Evolutionary conservation across 2,113 vertebrate genomes (phyloP).

Genomic region (Mobula hypostoma): DNA sequence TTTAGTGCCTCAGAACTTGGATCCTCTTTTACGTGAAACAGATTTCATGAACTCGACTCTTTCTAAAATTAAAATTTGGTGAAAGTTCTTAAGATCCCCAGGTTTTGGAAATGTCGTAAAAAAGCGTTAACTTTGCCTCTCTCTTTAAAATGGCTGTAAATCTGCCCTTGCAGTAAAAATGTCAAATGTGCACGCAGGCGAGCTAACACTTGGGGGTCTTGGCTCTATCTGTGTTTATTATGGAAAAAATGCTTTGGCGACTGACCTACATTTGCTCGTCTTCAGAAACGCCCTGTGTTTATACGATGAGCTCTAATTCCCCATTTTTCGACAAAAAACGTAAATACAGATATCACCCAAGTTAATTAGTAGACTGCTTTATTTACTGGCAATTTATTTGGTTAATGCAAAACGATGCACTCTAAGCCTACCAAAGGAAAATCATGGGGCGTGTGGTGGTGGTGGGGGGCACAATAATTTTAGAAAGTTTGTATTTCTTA

Average conservation of each 20-base stretch:
- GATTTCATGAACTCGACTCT: neutral
- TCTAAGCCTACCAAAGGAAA: too few species aligned
- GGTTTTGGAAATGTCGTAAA: constrained; percentile 11
- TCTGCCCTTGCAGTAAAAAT: constrained; percentile 66
- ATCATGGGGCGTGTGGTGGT: too few species aligned
- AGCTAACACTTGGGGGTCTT: constrained; percentile 77
- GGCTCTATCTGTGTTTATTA: constrained; percentile 69
- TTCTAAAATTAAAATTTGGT: constrained; percentile 15
- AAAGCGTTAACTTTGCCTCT: constrained; percentile 21
- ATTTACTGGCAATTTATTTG: neutral
- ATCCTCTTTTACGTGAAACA: neutral
- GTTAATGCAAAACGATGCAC: neutral
- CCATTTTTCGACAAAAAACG: neutral
- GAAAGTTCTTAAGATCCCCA: neutral
- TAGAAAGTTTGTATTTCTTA: too few species aligned
- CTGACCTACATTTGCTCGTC: constrained; percentile 64
- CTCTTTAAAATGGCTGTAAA: constrained; percentile 36
- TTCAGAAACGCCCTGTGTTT: neutral
- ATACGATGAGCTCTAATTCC: neutral
- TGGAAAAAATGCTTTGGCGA: constrained; percentile 62
- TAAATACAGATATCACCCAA: constrained; percentile 1
- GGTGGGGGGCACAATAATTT: too few species aligned
- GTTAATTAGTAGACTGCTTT: neutral
- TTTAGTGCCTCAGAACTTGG: neutral
- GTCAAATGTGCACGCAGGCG: constrained; percentile 65